Base-by-base conservation (phyloP, 2,888 invertebrate species). In the Hartigia nigra region DNA sequence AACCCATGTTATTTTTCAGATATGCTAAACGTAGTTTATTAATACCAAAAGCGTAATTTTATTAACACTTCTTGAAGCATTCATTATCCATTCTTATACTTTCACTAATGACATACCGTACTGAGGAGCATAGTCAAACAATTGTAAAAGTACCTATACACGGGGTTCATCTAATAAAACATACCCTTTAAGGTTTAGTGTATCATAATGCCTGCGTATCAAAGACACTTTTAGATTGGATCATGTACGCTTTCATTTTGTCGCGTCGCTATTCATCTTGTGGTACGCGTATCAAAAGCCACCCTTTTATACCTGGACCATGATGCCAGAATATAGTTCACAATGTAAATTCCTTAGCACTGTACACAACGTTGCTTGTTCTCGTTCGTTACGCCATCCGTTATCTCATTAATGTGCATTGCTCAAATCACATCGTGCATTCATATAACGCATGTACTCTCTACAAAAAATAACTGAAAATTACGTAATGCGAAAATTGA, bases 311-410 rank as follows among this genome's bases (percentile, higher is more conserved):
- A 34, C 35, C 72, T 14, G 31, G 12, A 23, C 23, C 55, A 23
- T 9, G 55, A 55, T 55, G 23, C 35, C 72, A 72, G 2, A 11
- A 14, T 35, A 9, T 0, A 31, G 31, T 35, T 72, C 72, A 72
- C 72, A 72, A 72, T 72, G 72, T 32, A 72, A 72, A 72, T 72
- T 72, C 72, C 72, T 72, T 23, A 31, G 12, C 2, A 31, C 69
- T 32, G 35, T 32, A 72, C 23, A 12, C 23, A 72, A 12, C 72
- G 31, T 23, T 35, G 31, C 23, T 72, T 35, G 23, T 72, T 35
- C 34, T 14, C 35, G 72, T 4, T 72, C 31, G 72, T 72, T 32
- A 31, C 31, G 35, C 23, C 11, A 34, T 35, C 32, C 72, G 35
- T 31, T 35, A 32, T 72, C 72, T 72, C 72, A 72, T 72, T 72